phyloP scores from a whole-genome alignment of 2,113 vertebrate genomes.

The Labeo catla region DNA sequence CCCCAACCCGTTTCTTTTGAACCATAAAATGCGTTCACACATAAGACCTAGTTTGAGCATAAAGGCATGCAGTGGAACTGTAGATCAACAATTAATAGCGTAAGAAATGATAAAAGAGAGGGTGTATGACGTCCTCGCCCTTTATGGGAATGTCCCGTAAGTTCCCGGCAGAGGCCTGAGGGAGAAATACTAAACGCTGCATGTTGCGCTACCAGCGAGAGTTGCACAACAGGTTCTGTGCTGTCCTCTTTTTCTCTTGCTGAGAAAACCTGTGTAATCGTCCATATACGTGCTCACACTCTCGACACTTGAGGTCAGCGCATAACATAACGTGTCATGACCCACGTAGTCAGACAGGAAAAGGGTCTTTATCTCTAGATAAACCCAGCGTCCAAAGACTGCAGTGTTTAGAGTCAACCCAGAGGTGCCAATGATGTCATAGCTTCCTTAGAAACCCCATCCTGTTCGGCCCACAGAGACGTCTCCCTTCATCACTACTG shows the following conservation, averaged over 20 bases:
- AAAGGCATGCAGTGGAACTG: conserved; percentile 7
- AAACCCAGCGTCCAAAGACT: conserved; percentile 32
- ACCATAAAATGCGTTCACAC: conserved; percentile 27
- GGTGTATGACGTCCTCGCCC: conserved; percentile 29
- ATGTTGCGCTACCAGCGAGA: background rate
- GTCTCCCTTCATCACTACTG: conserved; percentile 48
- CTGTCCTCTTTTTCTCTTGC: conserved; percentile 6
- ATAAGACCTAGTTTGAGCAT: conserved; percentile 35
- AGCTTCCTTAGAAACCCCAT: conserved; percentile 47
- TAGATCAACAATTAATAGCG: background rate
- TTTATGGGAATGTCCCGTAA: conserved; percentile 30
- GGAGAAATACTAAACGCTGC: conserved; percentile 37
- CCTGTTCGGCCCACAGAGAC: conserved; percentile 27
- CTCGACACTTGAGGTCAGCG: conserved; percentile 7
- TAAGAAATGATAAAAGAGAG: background rate
- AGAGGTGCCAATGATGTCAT: conserved; percentile 51
- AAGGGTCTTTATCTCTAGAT: conserved; percentile 48
- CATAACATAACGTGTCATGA: background rate
- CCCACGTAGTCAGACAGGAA: conserved; percentile 5
- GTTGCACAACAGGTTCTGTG: conserved; percentile 43
- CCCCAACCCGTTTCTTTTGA: background rate
- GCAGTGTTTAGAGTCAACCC: conserved; percentile 25
- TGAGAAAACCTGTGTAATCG: background rate
- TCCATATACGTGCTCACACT: background rate
- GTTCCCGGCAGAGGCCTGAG: conserved; percentile 26